Evolutionary conservation across 1,140 invertebrate genomes (phyloP), one percentile per base, ranked within the genome.

Genomic region (Apolygus lucorum): DNA sequence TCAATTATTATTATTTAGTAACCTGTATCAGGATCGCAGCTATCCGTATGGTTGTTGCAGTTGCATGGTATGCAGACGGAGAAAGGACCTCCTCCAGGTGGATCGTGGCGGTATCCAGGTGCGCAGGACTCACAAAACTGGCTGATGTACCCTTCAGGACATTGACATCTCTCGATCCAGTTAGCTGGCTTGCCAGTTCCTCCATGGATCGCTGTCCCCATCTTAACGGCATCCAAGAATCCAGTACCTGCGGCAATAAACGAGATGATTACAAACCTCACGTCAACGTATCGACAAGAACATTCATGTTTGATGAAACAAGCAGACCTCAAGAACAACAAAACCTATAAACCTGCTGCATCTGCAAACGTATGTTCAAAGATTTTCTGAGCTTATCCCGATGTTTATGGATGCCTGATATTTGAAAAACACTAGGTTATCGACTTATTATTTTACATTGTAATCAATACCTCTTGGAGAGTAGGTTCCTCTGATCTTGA

Each of bases 121-220:
- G 90, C 90, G 78, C 97, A 99, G 0, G 94, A 95, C 80, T 99
- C 96, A 77, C 97, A 99, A 79, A 93, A 97, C 79, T 98, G 94
- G 0, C 96, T 90, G 0, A 92, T 85, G 75, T 98, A 98, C 0
- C 94, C 95, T 69, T 88, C 84, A 0, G 93, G 93, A 79, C 97
- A 99, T 8, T 87, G 87, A 78, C 97, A 99, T 74, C 89, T 89
- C 79, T 99, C 97, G 2, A 99, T 88, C 95, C 94, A 98, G 63
- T 87, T 86, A 0, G 95, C 95, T 0, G 88, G 82, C 1, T 85
- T 82, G 0, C 92, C 92, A 52, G 90, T 87, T 1, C 88, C 87
- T 0, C 91, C 90, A 17, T 88, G 83, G 52, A 89, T 85, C 0
- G 94, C 94, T 0, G 93, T 92, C 74, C 94, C 90, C 28, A 98